Conservation (phyloP, 2,888 invertebrate species). For the Limulus polyphemus region DNA sequence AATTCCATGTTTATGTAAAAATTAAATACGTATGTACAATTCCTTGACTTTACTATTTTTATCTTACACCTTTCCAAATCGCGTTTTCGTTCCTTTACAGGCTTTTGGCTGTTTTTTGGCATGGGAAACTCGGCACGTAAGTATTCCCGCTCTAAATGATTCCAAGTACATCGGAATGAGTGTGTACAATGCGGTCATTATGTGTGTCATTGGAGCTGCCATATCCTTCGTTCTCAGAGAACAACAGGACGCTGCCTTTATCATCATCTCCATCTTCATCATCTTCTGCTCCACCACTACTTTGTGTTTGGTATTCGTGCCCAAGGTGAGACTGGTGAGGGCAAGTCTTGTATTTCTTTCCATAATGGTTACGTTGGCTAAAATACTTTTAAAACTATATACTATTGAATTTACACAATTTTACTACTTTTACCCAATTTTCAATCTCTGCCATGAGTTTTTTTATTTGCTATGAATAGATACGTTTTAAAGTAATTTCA, state of each 20-base stretch:
- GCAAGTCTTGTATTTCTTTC: no score
- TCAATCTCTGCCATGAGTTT: no score
- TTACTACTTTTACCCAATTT: no score
- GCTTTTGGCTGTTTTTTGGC: conserved; percentile 97
- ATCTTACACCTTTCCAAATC: no score
- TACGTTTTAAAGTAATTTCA: no score
- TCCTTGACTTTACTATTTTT: no score
- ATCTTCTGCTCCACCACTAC: conserved; percentile 98
- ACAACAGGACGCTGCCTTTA: conserved; percentile 90
- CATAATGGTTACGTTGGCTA: no score
- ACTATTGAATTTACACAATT: no score
- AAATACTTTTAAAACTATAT: no score
- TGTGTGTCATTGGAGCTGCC: conserved; percentile 96
- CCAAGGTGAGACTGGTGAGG: conserved; percentile 53
- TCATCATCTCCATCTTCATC: conserved; percentile 92
- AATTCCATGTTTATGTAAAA: no score
- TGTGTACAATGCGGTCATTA: conserved; percentile 96
- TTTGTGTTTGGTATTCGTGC: conserved; percentile 91
- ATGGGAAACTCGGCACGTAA: conserved; percentile 97
- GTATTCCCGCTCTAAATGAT: conserved; percentile 95
- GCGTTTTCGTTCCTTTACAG: conserved; percentile 42
- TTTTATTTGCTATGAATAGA: no score
- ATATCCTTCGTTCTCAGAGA: conserved; percentile 89
- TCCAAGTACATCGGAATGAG: conserved; percentile 96
- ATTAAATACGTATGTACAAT: no score